These are phyloP conservation scores for Polypedilum pembai DNA, from an alignment of 1,140 invertebrate genomes.

Conservation along the genomic window DNA sequence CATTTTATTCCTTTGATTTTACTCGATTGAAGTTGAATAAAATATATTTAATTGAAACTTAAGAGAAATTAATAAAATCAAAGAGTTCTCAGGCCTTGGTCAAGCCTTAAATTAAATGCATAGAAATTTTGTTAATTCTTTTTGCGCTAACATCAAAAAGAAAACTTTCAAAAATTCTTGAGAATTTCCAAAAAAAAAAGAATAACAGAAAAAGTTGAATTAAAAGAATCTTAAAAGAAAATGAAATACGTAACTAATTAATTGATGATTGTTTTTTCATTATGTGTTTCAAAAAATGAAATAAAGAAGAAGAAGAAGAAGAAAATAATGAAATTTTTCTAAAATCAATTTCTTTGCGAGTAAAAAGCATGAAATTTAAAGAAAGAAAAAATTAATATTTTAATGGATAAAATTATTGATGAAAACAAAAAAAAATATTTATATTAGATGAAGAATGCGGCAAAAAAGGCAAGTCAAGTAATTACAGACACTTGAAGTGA, in stretches of 20 bases:
- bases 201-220: no score
- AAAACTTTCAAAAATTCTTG: not conserved
- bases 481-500: not conserved
- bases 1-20: no score
- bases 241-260: constrained; percentile 26
- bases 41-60: no score
- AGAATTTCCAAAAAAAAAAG: not conserved
- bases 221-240: not conserved
- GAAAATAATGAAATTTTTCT: not conserved
- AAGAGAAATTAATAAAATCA: no score
- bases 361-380: not conserved
- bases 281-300: constrained; percentile 13
- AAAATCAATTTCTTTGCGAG: not conserved
- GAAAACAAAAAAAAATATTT: no score
- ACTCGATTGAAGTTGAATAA: no score
- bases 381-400: not conserved
- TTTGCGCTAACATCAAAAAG: no score
- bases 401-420: no score
- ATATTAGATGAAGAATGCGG: not conserved
- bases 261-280: constrained; percentile 20
- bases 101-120: no score
- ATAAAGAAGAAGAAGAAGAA: not conserved
- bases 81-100: no score
- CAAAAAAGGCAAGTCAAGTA: not conserved
- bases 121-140: no score